Percentiles rank a stretch among this genome's conserved stretches.
Evolutionary conservation across 1,140 invertebrate genomes (phyloP).

Genomic region (Lordiphosa collinella): DNA sequence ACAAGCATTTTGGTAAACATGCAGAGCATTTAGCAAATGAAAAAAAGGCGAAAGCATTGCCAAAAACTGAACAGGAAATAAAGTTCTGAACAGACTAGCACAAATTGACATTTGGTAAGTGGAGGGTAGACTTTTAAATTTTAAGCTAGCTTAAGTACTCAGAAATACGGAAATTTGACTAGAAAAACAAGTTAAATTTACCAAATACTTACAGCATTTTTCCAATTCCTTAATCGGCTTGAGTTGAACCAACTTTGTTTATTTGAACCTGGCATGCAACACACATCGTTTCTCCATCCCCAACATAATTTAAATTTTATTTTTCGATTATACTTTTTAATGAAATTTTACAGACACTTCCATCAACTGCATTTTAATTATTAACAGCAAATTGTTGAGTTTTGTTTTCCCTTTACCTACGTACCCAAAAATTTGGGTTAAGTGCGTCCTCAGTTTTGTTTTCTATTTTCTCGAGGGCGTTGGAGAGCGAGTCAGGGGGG

Average conservation of each 20-base stretch:
- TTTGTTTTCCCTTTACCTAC: slow-evolving; percentile 15
- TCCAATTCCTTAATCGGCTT: no score
- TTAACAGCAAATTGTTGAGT: slow-evolving; percentile 47
- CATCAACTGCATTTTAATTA: slow-evolving; percentile 70
- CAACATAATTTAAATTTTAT: no score
- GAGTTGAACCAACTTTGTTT: no score
- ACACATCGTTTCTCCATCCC: no score
- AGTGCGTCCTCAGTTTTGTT: slow-evolving; percentile 38
- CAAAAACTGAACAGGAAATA: slow-evolving; percentile 7
- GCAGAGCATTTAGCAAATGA: slow-evolving; percentile 41
- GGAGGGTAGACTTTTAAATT: not conserved
- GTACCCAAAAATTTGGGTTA: slow-evolving; percentile 41
- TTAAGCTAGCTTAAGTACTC: no score
- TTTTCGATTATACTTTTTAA: slow-evolving; percentile 75
- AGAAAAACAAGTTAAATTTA: no score
- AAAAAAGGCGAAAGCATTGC: slow-evolving; percentile 13
- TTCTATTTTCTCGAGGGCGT: not conserved
- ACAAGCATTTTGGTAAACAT: slow-evolving; percentile 13
- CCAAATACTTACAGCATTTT: no score
- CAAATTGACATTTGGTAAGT: not conserved
- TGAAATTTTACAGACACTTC: slow-evolving; percentile 54
- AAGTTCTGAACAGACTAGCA: slow-evolving; percentile 2
- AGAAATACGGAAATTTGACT: no score
- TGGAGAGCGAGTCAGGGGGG: not conserved
- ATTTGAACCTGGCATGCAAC: no score